Conservation (phyloP, 2,888 invertebrate genomes). For the Drosophila monieri region DNA sequence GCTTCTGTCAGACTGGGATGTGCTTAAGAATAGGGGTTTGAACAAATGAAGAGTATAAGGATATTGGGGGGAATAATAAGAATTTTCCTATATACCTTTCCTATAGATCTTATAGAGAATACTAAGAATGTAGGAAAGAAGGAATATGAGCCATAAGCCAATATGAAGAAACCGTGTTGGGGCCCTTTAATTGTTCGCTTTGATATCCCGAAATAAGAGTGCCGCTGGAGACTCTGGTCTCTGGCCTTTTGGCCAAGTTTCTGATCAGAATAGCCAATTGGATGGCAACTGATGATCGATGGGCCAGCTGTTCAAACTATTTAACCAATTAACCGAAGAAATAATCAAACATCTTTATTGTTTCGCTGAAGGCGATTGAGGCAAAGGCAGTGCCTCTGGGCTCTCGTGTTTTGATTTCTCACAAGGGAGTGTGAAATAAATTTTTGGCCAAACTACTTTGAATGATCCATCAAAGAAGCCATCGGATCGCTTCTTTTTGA, state of each 20-base stretch:
- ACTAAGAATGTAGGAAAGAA: no score
- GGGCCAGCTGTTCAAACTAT: constrained; percentile 69
- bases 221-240: not conserved
- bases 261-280: constrained; percentile 1
- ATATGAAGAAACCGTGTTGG: not conserved
- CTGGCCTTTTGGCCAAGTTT: not conserved
- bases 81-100: not conserved
- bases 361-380: not conserved
- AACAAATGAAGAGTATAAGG: not conserved
- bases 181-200: not conserved
- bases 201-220: not conserved
- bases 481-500: not conserved
- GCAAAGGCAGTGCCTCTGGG: no score
- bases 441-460: constrained; percentile 1
- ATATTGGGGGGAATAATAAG: not conserved
- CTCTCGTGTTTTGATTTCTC: not conserved
- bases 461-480: constrained; percentile 52
- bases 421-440: constrained; percentile 4
- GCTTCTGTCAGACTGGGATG: not conserved
- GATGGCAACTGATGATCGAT: constrained; percentile 50
- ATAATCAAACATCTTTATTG: constrained; percentile 23
- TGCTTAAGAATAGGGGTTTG: not conserved
- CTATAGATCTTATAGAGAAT: no score
- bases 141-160: not conserved
- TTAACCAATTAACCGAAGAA: constrained; percentile 45